Conservation (phyloP, 1,140 invertebrate genomes). For the Capitella teleta region DNA sequence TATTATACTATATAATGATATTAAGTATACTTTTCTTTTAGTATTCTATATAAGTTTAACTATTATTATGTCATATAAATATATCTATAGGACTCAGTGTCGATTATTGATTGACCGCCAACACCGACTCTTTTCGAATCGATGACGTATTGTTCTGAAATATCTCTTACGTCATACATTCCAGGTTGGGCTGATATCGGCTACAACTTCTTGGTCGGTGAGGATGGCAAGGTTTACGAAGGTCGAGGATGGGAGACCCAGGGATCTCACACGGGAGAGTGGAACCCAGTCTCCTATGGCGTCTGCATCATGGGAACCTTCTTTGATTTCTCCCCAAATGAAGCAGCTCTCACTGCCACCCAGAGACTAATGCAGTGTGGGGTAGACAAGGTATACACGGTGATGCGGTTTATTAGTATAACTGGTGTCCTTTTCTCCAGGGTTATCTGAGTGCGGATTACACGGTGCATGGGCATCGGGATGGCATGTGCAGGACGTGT, state of each 20-base stretch:
- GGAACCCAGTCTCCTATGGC: constrained; percentile 43
- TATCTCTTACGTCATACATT: not conserved
- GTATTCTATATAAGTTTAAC: too few relatives aligned
- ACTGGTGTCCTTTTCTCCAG: not conserved
- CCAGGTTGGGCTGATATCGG: constrained; percentile 20
- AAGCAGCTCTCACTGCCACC: constrained; percentile 15
- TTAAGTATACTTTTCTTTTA: too few relatives aligned
- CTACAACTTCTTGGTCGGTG: constrained; percentile 22
- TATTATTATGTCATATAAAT: too few relatives aligned
- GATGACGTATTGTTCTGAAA: too few relatives aligned
- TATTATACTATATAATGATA: too few relatives aligned
- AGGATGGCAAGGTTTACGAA: constrained; percentile 20
- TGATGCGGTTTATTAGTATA: not conserved
- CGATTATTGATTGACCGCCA: too few relatives aligned
- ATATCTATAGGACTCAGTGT: too few relatives aligned
- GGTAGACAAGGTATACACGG: constrained; percentile 1
- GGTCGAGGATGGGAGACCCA: constrained; percentile 17
- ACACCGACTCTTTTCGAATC: too few relatives aligned
- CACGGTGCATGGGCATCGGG: constrained; percentile 14
- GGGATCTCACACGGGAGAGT: constrained; percentile 15
- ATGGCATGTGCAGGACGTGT: constrained; percentile 16
- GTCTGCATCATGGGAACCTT: constrained; percentile 58
- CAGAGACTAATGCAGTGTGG: constrained; percentile 21
- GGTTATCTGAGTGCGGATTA: constrained; percentile 3
- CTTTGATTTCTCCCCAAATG: constrained; percentile 16